phyloP scores from a whole-genome alignment of 2,797 vertebrate genomes.

The Catharus ustulatus region DNA sequence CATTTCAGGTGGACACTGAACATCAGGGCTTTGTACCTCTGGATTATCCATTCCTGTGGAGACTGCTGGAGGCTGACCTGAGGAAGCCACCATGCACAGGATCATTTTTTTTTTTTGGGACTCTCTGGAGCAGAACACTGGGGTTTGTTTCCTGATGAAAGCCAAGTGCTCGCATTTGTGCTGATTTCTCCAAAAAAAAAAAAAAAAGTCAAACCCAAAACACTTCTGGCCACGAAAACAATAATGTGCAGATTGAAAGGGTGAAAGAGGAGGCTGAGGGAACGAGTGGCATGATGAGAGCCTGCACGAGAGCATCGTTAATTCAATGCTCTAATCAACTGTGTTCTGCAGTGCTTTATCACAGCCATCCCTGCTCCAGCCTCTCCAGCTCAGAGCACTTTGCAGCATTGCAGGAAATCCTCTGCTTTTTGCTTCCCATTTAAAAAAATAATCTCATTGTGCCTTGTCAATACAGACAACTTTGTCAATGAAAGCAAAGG shows the following conservation, averaged over 20 bases:
- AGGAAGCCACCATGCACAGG: not conserved
- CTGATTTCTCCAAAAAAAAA: not conserved
- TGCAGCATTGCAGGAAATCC: conserved; percentile 62
- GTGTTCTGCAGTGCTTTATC: conserved; percentile 57
- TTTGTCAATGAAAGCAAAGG: conserved; percentile 32
- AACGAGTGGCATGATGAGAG: not conserved
- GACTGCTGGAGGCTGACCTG: not conserved
- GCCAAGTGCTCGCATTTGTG: not conserved
- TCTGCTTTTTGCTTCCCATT: conserved; percentile 33
- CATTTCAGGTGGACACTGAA: not conserved
- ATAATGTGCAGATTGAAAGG: conserved; percentile 29
- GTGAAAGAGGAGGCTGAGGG: conserved; percentile 30
- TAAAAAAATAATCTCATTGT: not conserved
- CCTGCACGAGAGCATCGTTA: conserved; percentile 4
- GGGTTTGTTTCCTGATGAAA: not conserved
- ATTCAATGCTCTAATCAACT: conserved; percentile 60
- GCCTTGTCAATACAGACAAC: conserved; percentile 8
- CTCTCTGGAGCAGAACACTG: not conserved
- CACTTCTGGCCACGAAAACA: conserved; percentile 27
- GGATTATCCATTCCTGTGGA: not conserved
- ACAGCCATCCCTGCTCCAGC: conserved; percentile 36
- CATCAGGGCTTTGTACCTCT: not conserved
- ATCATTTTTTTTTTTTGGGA: not conserved
- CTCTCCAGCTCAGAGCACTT: conserved; percentile 41
- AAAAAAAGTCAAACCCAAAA: not conserved